Percentiles rank a stretch among this genome's conserved stretches.
Conservation (phyloP, 2,888 invertebrate species). For the Cyaniris semiargus region DNA sequence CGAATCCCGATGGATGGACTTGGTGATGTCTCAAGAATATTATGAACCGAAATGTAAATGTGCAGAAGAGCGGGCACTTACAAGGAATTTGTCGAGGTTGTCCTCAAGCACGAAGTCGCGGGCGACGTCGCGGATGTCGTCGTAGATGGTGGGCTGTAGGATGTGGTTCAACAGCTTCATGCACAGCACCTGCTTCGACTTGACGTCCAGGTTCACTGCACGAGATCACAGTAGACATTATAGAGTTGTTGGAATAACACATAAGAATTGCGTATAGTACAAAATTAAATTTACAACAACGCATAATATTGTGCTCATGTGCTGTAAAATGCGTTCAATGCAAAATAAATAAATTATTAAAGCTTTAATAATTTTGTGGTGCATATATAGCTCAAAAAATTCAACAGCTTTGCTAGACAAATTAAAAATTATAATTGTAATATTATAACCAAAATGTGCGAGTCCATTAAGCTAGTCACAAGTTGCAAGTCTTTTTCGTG, state of each 20-base stretch:
- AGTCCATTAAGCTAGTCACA: no score
- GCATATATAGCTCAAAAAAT: no score
- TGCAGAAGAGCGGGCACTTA: constrained; percentile 46
- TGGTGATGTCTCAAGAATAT: neutral
- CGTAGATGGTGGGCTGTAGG: constrained; percentile 80
- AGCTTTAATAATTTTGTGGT: no score
- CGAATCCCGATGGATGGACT: neutral
- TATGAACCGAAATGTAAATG: neutral
- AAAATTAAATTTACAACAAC: no score
- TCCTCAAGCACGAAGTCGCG: constrained; percentile 81
- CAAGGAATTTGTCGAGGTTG: constrained; percentile 80
- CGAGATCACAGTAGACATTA: neutral
- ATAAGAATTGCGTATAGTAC: no score
- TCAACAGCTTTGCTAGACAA: neutral
- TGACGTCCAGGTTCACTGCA: constrained; percentile 75
- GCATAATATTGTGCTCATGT: no score
- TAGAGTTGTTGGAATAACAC: no score
- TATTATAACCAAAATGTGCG: no score
- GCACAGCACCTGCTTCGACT: constrained; percentile 79
- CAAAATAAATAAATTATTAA: no score
- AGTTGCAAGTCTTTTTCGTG: no score
- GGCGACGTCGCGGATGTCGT: constrained; percentile 81
- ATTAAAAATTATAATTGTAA: no score
- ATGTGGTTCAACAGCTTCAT: constrained; percentile 82
- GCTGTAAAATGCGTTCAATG: no score